Evolutionary conservation across 2,888 invertebrate species (phyloP).

Genomic region (Opisthograptis luteolata): DNA sequence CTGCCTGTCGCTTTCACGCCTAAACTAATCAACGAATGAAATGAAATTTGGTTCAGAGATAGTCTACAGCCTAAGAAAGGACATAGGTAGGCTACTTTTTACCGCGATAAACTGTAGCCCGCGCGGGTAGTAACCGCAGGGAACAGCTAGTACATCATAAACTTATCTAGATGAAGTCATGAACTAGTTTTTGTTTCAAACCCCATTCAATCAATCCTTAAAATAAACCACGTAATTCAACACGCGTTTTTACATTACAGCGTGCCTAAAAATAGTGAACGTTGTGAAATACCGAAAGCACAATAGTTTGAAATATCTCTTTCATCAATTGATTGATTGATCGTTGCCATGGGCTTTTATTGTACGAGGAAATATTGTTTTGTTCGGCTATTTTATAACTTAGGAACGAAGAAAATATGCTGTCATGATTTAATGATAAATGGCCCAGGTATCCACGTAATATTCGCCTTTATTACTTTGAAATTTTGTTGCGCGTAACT

Average conservation of each 20-base stretch:
- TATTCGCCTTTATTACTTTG: conserved; percentile 24
- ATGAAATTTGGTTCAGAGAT: too few species aligned
- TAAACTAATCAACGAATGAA: too few species aligned
- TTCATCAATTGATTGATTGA: conserved; percentile 43
- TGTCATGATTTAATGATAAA: conserved; percentile 37
- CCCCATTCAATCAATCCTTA: background rate
- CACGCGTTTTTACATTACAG: conserved; percentile 7
- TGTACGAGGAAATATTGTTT: conserved; percentile 35
- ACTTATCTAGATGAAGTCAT: background rate
- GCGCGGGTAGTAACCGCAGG: too few species aligned
- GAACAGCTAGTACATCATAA: too few species aligned
- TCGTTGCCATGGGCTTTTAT: conserved; percentile 35
- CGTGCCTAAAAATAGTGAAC: conserved; percentile 17
- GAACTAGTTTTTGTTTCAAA: background rate
- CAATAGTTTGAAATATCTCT: conserved; percentile 37
- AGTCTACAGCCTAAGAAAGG: too few species aligned
- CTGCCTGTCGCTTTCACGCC: too few species aligned
- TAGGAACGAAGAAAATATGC: conserved; percentile 35
- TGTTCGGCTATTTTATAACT: conserved; percentile 35
- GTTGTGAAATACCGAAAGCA: conserved; percentile 30
- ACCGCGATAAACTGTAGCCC: too few species aligned
- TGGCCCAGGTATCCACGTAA: conserved; percentile 24
- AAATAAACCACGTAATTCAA: background rate
- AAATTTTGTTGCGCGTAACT: conserved; percentile 12
- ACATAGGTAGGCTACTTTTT: too few species aligned